Percentiles rank a stretch among this genome's conserved stretches.
These are phyloP conservation scores for Cheirogaleus medius DNA, from an alignment of 2,113 vertebrate species.

Conservation along the genomic window DNA sequence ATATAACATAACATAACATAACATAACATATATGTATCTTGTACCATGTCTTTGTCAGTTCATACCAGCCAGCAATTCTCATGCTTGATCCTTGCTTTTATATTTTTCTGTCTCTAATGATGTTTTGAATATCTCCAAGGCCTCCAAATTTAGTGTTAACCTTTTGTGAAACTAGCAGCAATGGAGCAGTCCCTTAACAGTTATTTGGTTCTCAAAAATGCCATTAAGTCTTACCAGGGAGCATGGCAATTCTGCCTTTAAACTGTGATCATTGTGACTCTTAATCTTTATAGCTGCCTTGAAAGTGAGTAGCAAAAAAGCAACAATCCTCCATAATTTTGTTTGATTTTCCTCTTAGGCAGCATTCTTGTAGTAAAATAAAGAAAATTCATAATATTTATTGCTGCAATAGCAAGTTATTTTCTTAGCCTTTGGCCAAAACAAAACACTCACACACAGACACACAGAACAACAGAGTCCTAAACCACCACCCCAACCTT, in stretches of 20 bases:
- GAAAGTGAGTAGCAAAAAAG: conserved; percentile 32
- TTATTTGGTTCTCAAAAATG: conserved; percentile 15
- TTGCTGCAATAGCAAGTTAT: conserved; percentile 24
- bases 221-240: neutral
- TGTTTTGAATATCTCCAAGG: conserved; percentile 12
- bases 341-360: conserved; percentile 69
- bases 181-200: neutral
- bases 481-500: neutral
- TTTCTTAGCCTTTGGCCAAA: conserved; percentile 69
- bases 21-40: neutral
- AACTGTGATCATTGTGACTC: neutral
- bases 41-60: neutral
- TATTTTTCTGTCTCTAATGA: neutral
- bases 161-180: neutral
- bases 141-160: neutral
- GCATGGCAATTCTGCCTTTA: neutral
- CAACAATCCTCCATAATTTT: conserved; percentile 40
- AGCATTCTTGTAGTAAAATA: conserved; percentile 61
- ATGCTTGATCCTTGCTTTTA: neutral
- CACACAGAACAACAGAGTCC: neutral
- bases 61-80: neutral
- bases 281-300: conserved; percentile 62
- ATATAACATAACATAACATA: neutral
- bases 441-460: neutral
- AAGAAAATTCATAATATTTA: conserved; percentile 65